These are phyloP conservation scores for Urosaurus nigricauda DNA, from an alignment of 2,797 vertebrate genomes.

Conservation along the genomic window DNA sequence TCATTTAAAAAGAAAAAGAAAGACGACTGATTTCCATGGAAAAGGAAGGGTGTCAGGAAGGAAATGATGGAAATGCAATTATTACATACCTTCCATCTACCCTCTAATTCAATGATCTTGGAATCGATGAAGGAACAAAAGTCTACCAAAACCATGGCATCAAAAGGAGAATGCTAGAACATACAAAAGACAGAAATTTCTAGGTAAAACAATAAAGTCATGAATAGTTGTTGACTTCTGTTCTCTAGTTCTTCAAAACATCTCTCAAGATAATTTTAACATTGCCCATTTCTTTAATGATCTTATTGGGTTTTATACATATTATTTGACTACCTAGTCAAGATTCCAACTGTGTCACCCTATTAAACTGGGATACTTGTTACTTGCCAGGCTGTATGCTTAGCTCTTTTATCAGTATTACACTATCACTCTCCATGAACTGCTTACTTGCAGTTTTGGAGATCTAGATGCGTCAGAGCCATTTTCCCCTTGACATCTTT, in stretches of 20 bases:
- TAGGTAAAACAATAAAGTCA: conserved; percentile 8
- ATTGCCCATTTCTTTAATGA: neutral
- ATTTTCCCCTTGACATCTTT: too few species aligned
- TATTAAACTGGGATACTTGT: neutral
- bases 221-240: conserved; percentile 19
- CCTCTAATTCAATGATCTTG: conserved; percentile 84
- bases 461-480: too few species aligned
- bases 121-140: conserved; percentile 85
- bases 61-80: conserved; percentile 22
- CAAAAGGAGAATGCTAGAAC: conserved; percentile 91
- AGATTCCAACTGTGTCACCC: neutral
- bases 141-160: conserved; percentile 92
- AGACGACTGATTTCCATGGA: conserved; percentile 23
- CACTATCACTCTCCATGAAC: neutral
- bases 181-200: conserved; percentile 47
- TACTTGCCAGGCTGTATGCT: too few species aligned
- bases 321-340: neutral
- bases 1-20: conserved; percentile 38
- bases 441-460: neutral
- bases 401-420: too few species aligned
- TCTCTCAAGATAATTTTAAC: neutral
- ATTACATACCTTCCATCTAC: conserved; percentile 91
- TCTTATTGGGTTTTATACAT: neutral
- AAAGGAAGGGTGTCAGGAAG: neutral
- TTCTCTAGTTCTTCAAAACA: neutral